These are phyloP conservation scores for Rhinolophus ferrumequinum DNA, from an alignment of 2,113 vertebrate genomes.

Conservation along the genomic window DNA sequence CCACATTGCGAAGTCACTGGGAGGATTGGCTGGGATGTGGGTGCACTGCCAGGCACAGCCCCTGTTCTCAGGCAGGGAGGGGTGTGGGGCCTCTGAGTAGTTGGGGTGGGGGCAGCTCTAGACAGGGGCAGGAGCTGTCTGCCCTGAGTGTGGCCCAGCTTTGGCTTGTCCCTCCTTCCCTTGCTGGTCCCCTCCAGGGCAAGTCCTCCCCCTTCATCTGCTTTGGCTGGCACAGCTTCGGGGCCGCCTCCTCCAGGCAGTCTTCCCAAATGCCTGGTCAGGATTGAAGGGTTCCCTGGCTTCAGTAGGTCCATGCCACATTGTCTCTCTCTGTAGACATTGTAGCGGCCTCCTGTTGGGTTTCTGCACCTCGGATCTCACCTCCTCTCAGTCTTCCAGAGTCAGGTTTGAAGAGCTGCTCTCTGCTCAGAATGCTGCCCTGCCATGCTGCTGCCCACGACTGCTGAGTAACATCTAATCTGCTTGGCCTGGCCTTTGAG, in stretches of 20 bases:
- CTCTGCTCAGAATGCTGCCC: neutral
- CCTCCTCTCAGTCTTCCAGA: neutral
- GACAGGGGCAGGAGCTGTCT: neutral
- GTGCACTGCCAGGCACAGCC: neutral
- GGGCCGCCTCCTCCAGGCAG: neutral
- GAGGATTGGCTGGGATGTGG: neutral
- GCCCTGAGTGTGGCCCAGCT: neutral
- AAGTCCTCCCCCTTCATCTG: accelerated
- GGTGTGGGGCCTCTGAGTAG: too few species aligned
- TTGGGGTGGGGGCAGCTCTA: neutral
- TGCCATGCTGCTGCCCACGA: accelerated
- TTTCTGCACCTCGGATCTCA: accelerated
- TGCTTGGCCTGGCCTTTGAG: neutral
- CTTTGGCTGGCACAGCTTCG: neutral
- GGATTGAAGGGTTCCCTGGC: too few species aligned
- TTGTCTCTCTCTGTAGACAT: neutral
- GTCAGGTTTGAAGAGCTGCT: neutral
- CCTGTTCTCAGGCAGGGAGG: accelerated
- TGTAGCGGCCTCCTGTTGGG: neutral
- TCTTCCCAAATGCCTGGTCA: neutral
- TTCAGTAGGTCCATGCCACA: accelerated
- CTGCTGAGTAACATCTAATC: neutral
- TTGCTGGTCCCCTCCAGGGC: neutral
- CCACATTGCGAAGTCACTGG: accelerated
- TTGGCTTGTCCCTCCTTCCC: neutral